phyloP scores from a whole-genome alignment of 23 tunicate genomes.

The Trididemnum miniatum region DNA sequence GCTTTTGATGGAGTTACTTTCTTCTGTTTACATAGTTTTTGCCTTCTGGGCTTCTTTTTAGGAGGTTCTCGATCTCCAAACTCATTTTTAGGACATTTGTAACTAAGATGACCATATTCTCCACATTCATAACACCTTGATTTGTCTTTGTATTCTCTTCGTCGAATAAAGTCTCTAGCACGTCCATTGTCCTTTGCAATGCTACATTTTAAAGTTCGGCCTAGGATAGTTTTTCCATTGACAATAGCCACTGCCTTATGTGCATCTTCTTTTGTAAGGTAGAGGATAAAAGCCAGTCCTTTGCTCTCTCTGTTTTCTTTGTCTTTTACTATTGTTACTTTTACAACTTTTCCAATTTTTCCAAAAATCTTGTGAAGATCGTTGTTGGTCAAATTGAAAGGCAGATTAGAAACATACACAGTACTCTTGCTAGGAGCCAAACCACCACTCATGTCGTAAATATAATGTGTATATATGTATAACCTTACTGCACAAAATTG shows the following conservation, averaged over 20 bases:
- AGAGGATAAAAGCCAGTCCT: slow-evolving; percentile 79
- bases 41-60: slow-evolving; percentile 51
- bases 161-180: slow-evolving; percentile 69
- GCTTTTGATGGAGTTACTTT: neutral
- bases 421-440: slow-evolving; percentile 89
- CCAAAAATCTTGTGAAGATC: slow-evolving; percentile 74
- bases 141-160: slow-evolving; percentile 87
- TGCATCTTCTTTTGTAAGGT: slow-evolving; percentile 75
- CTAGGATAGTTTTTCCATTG: slow-evolving; percentile 60
- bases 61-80: slow-evolving; percentile 84
- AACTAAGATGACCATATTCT: slow-evolving; percentile 72
- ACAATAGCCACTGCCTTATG: slow-evolving; percentile 62
- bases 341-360: slow-evolving; percentile 62
- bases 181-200: slow-evolving; percentile 89
- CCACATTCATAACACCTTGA: slow-evolving; percentile 88
- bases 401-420: slow-evolving; percentile 76
- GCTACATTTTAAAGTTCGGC: slow-evolving; percentile 74
- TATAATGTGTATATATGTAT: too few species aligned
- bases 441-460: slow-evolving; percentile 62
- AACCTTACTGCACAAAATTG: too few species aligned
- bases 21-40: slow-evolving; percentile 1
- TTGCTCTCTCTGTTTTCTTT: slow-evolving; percentile 64
- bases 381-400: slow-evolving; percentile 77
- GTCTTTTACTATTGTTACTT: slow-evolving; percentile 65
- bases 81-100: slow-evolving; percentile 76